Conservation (phyloP, 2,888 invertebrate species). For the Ichneumoninae sp. region DNA sequence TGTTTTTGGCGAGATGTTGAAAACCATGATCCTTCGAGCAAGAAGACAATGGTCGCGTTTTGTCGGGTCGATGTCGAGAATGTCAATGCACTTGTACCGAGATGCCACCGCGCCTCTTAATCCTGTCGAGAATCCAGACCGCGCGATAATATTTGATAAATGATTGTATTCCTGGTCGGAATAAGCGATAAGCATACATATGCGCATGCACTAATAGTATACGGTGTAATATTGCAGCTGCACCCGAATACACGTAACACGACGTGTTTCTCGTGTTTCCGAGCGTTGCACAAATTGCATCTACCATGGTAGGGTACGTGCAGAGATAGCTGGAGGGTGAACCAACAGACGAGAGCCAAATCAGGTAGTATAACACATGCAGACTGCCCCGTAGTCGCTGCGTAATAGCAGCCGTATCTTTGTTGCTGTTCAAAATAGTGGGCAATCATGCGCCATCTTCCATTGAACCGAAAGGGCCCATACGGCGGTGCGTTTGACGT, state of each 20-base stretch:
- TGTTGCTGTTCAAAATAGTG: neutral
- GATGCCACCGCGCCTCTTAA: neutral
- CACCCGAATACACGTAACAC: neutral
- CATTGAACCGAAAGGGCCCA: neutral
- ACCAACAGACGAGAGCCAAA: slow-evolving; percentile 7
- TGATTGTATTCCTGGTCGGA: neutral
- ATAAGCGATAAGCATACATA: neutral
- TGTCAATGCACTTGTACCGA: no score
- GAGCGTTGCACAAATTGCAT: slow-evolving; percentile 3
- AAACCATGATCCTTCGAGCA: no score
- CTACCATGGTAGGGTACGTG: neutral
- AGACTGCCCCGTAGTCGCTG: neutral
- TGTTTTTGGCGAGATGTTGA: no score
- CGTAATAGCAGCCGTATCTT: neutral
- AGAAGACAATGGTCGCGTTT: no score
- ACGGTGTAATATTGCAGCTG: neutral
- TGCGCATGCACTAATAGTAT: neutral
- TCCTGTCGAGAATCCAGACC: neutral
- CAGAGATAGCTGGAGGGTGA: neutral
- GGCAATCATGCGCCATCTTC: neutral
- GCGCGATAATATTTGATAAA: neutral
- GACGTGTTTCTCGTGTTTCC: slow-evolving; percentile 4
- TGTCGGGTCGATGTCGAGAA: no score
- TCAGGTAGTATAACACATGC: slow-evolving; percentile 1
- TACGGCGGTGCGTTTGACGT: neutral